phyloP scores from a whole-genome alignment of 2,888 invertebrate genomes.

The Pachymerium ferrugineum region DNA sequence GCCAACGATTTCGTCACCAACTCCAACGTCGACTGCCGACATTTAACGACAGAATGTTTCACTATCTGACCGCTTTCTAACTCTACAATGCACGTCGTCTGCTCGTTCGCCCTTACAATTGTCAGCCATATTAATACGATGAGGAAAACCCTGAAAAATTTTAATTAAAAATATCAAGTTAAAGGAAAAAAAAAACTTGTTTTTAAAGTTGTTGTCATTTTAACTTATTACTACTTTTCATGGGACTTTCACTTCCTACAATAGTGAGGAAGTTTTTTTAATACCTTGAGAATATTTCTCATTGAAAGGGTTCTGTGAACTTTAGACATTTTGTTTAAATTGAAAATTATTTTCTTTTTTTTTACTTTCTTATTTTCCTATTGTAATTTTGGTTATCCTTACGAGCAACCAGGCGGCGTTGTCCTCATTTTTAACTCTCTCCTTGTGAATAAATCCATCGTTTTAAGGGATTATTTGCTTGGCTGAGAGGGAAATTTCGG shows the following conservation, averaged over 20 bases:
- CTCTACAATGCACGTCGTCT: not conserved
- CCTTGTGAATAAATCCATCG: not conserved
- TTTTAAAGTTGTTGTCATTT: not conserved
- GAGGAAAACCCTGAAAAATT: not conserved
- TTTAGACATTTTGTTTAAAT: not conserved
- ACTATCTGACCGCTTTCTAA: not conserved
- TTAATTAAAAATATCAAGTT: not conserved
- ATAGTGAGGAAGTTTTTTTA: not conserved
- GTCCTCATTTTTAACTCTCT: not conserved
- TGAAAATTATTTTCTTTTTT: not conserved
- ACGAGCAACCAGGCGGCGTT: not conserved
- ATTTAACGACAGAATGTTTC: constrained; percentile 5
- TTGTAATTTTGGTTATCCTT: not conserved
- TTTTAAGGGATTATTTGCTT: not conserved
- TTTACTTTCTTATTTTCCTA: no score
- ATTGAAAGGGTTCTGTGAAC: not conserved
- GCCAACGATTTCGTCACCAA: constrained; percentile 31
- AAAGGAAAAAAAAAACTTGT: not conserved
- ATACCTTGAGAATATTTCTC: not conserved
- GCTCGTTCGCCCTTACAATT: not conserved
- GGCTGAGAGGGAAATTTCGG: not conserved
- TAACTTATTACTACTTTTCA: not conserved
- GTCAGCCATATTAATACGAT: not conserved
- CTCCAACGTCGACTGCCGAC: constrained; percentile 33
- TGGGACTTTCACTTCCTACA: not conserved